Percentiles rank a stretch among this genome's conserved stretches.
phyloP scores from a whole-genome alignment of 2,797 vertebrate species.

The Apodemus agrarius region DNA sequence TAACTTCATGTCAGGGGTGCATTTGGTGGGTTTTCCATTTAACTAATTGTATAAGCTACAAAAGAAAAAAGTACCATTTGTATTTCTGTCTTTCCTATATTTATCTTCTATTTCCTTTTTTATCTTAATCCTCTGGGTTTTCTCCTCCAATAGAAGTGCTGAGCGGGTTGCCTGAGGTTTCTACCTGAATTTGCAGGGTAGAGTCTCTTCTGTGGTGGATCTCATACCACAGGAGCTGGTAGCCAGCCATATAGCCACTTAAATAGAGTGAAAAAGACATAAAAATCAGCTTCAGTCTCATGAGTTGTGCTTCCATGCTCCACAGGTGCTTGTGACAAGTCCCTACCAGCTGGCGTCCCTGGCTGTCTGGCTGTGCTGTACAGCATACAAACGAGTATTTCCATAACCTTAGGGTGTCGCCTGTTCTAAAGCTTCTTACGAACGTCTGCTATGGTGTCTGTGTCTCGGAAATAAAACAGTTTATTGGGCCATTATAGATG shows the following conservation, averaged over 20 bases:
- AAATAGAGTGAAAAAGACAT: conserved; percentile 23
- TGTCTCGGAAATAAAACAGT: background rate
- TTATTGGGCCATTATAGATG: background rate
- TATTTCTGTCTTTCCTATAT: background rate
- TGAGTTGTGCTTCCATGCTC: background rate
- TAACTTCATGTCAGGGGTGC: background rate
- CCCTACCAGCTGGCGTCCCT: background rate
- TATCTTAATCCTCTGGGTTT: background rate
- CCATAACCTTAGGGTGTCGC: background rate
- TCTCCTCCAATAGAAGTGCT: background rate
- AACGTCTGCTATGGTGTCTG: background rate
- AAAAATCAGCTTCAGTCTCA: background rate
- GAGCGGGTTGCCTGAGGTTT: background rate
- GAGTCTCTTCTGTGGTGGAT: background rate
- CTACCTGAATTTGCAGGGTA: conserved; percentile 14
- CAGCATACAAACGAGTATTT: background rate
- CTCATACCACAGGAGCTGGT: background rate
- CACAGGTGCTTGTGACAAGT: background rate
- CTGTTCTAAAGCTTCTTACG: background rate
- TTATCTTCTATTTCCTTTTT: conserved; percentile 14
- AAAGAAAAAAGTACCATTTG: background rate
- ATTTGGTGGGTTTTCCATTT: conserved; percentile 39
- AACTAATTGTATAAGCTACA: background rate
- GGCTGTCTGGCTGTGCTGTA: background rate
- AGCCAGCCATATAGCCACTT: background rate